Percentiles rank a stretch among this genome's conserved stretches.
Evolutionary conservation across 2,113 vertebrate genomes (phyloP).

Genomic region (Hippocampus zosterae): DNA sequence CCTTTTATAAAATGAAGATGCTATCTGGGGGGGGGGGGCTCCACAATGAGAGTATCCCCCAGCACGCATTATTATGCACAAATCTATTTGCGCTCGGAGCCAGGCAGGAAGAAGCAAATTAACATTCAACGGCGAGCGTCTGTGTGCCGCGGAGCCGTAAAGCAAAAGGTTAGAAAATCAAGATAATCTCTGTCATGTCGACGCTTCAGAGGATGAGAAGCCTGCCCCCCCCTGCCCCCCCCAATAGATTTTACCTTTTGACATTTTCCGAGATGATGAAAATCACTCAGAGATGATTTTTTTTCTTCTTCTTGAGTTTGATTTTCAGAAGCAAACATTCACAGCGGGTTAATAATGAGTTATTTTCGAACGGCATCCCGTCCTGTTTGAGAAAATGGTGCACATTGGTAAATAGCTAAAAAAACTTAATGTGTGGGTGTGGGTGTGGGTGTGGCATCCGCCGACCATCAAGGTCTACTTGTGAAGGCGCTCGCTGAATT

Average conservation of each 20-base stretch:
- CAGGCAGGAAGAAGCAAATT: constrained; percentile 34
- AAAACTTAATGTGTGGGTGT: no score
- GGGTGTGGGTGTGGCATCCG: neutral
- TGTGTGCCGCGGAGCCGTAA: constrained; percentile 29
- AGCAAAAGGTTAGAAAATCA: constrained; percentile 41
- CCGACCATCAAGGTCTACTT: neutral
- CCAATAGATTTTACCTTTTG: constrained; percentile 6
- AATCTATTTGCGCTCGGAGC: constrained; percentile 49
- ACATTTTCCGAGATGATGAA: constrained; percentile 18
- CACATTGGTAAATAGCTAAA: no score
- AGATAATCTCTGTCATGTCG: constrained; percentile 23
- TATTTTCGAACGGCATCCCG: no score
- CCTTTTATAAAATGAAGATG: constrained; percentile 40
- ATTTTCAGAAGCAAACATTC: neutral
- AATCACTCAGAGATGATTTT: neutral
- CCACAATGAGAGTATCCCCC: constrained; percentile 48
- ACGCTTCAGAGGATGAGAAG: constrained; percentile 12
- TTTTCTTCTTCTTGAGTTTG: neutral
- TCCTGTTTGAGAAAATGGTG: no score
- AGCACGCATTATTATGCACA: constrained; percentile 47
- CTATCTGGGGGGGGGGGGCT: constrained; percentile 18
- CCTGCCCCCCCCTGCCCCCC: neutral
- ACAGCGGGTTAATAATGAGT: no score
- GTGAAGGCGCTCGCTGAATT: neutral
- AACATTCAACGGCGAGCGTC: constrained; percentile 35